Base-by-base conservation (phyloP, 1,140 invertebrate species). In the Pseudomyrmex cubaensis region DNA sequence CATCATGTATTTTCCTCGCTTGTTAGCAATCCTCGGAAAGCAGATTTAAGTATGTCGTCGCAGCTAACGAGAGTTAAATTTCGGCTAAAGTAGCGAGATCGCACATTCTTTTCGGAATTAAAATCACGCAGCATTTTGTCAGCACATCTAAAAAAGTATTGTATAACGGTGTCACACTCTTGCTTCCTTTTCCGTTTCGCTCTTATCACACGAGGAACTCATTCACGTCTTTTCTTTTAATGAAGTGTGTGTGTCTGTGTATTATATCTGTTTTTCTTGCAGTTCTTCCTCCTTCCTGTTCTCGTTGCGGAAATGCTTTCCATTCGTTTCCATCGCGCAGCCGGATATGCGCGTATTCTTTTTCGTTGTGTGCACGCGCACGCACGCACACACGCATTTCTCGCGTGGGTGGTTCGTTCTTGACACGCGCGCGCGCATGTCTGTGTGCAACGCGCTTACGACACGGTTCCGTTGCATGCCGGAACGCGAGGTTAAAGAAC, bases 391-490 rank as follows among this genome's bases (percentile, higher is more conserved):
- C 57, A 15, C 35, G 50, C 44, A 15, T 13, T 44, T 10, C 12
- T 57, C 15, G 59, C 62, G 75, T 63, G 61, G 57, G 44, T 46
- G 67, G 77, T 50, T 62, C 56, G 20, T 20, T 22, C 44, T 4
- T 1, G 7, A n/a, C 13, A 56, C 35, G 50, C 25, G 1, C 25
- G 35, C 35, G 0, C 35, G 35, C 35, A 35, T 35, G 35, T 35
- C 35, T 67, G 46, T 25, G 64, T 46, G 66, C 15, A 35, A 35
- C 56, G 44, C 67, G 70, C 59, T 82, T 82, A 63, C 78, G 70
- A 82, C 78, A 82, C 78, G 69, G 59, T 82, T 82, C 78, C 78
- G 78, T 82, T 82, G 78, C 70, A 75, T 54, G 70, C 57, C 78
- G 78, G 78, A 82, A 75, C 78, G 70, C 50, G 78, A 82, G 78